Conservation (phyloP, 2,797 vertebrate genomes). For the Clamator glandarius region DNA sequence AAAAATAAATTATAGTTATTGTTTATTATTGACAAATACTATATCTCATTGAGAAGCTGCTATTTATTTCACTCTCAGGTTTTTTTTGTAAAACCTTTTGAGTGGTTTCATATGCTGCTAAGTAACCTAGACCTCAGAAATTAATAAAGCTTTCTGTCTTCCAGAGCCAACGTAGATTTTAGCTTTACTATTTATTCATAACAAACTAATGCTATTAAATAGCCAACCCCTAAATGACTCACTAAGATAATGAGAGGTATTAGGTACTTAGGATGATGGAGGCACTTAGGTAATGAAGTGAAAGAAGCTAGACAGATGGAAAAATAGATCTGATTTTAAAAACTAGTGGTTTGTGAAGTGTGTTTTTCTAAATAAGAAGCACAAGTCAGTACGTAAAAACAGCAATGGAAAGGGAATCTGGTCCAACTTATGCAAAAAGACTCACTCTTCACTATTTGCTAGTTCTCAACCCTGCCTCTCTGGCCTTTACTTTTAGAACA, state of each 20-base stretch:
- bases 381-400: conserved; percentile 47
- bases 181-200: conserved; percentile 50
- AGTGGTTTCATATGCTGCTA: neutral
- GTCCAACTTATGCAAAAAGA: conserved; percentile 62
- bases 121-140: conserved; percentile 18
- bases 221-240: neutral
- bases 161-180: conserved; percentile 37
- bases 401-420: conserved; percentile 54
- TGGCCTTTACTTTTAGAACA: conserved; percentile 59
- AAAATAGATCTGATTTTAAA: conserved; percentile 44
- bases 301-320: conserved; percentile 13
- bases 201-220: conserved; percentile 55
- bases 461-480: conserved; percentile 20
- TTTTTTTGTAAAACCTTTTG: conserved; percentile 1
- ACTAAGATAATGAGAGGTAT: conserved; percentile 55
- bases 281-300: conserved; percentile 50
- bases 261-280: conserved; percentile 46
- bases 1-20: neutral
- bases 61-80: neutral
- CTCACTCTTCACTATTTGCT: conserved; percentile 56
- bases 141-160: conserved; percentile 37
- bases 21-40: neutral
- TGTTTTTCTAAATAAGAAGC: conserved; percentile 58
- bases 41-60: neutral
- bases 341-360: conserved; percentile 27